phyloP scores from a whole-genome alignment of 2,113 vertebrate genomes.

The Syrrhaptes paradoxus region DNA sequence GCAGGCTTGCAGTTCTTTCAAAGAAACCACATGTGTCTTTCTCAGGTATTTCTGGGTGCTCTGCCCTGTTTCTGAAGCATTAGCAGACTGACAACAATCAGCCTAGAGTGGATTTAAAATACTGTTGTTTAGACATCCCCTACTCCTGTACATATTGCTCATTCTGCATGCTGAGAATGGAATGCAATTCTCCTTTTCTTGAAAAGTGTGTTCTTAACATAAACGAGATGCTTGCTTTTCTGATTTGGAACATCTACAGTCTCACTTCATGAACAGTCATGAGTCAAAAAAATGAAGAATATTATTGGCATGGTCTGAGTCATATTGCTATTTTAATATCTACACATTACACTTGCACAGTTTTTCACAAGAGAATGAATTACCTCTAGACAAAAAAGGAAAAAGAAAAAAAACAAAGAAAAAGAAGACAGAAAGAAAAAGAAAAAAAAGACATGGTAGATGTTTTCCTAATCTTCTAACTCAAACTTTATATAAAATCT shows the following conservation, averaged over 20 bases:
- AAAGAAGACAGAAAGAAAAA: not conserved
- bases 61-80: not conserved
- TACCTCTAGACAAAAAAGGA: not conserved
- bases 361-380: slow-evolving; percentile 30
- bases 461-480: not conserved
- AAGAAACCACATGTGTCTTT: not conserved
- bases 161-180: not conserved
- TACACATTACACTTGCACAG: not conserved
- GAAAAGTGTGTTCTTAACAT: slow-evolving; percentile 24
- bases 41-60: slow-evolving; percentile 2
- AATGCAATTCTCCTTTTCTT: slow-evolving; percentile 34
- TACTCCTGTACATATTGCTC: not conserved
- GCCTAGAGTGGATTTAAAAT: not conserved
- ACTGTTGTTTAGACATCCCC: slow-evolving; percentile 8
- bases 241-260: slow-evolving; percentile 36
- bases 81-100: not conserved
- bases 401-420: not conserved
- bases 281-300: slow-evolving; percentile 7
- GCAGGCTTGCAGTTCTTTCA: not conserved
- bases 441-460: not conserved
- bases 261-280: not conserved
- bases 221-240: slow-evolving; percentile 37
- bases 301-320: slow-evolving; percentile 7
- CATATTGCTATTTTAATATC: not conserved
- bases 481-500: not conserved